Evolutionary conservation across 2,888 invertebrate genomes (phyloP), one percentile per base, ranked within the genome.

Genomic region (Drosophila algonquin): DNA sequence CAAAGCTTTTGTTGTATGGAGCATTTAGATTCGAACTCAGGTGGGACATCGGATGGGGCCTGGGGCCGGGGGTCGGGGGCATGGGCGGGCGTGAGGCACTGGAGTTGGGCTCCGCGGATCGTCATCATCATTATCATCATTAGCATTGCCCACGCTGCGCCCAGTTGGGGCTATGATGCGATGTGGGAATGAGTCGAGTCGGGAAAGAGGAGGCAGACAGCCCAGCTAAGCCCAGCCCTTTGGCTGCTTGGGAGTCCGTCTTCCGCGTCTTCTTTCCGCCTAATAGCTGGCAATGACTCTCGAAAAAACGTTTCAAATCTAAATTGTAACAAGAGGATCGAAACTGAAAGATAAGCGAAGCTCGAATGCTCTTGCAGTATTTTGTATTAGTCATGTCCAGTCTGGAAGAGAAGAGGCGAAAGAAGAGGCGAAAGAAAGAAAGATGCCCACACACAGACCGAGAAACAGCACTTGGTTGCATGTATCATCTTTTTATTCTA

Each of bases 11-110:
- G 69, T 63, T 73, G 59, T 80, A 82, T 83, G 76, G 76, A 78
- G 76, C 73, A 69, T 89, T 89, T 88, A 84, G 80, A 79, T 81
- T 81, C 80, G 65, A 76, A 76, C 80, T 80, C 73, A 67, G 75
- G 63, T 81, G 83, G 79, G 61, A 47, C 64, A 53, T 24, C 47
- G 27, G 60, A 44, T 46, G 35, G 12, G 51, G 27, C 52, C 18
- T 63, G 63, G 18, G 30, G 9, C 30, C 21, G 21, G 21, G 21
- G 21, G 21, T 2, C 21, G 14, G 65, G 44, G 21, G 48, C 55
- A 46, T 54, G 54, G 32, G 32, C 32, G 2, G 32, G 10, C 32
- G 32, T 9, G 59, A 80, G 83, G 68, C 75, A 79, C 57, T 73
- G 50, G 73, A 79, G 80, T 78, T 80, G 80, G 79, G 77, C 86